Evolutionary conservation across 2,797 vertebrate species (phyloP).

Genomic region (Carapus acus): DNA sequence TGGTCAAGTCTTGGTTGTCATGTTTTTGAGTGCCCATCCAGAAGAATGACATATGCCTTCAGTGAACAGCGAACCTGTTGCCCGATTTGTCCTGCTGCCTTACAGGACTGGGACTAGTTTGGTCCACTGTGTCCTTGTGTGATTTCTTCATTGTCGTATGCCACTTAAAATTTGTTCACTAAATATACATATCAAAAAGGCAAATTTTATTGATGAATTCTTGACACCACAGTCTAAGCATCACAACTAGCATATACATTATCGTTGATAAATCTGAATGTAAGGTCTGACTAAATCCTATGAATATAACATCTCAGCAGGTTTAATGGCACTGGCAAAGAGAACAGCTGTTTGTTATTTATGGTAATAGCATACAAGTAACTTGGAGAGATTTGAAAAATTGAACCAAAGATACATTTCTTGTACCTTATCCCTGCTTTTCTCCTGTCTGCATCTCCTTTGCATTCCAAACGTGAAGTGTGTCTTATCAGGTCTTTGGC

Average conservation of each 20-base stretch:
- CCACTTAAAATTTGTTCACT: constrained; percentile 24
- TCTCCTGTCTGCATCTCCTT: constrained; percentile 33
- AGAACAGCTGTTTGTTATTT: constrained; percentile 51
- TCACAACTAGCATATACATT: constrained; percentile 28
- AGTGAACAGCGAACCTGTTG: constrained; percentile 51
- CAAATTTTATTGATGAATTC: constrained; percentile 40
- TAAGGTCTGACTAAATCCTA: constrained; percentile 55
- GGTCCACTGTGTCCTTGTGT: constrained; percentile 55
- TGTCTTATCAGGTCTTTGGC: constrained; percentile 32
- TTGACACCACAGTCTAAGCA: constrained; percentile 27
- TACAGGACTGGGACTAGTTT: constrained; percentile 53
- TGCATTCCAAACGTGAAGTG: constrained; percentile 66
- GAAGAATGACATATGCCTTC: constrained; percentile 62
- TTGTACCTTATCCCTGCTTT: constrained; percentile 43
- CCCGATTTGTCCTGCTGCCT: constrained; percentile 55
- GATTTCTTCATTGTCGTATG: constrained; percentile 54
- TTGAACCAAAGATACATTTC: constrained; percentile 70
- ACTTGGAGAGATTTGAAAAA: constrained; percentile 57
- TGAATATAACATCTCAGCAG: constrained; percentile 37
- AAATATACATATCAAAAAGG: constrained; percentile 51
- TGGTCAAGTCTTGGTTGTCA: constrained; percentile 22
- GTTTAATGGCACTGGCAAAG: constrained; percentile 32
- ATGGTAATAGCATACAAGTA: constrained; percentile 37
- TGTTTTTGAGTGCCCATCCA: constrained; percentile 52
- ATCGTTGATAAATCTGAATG: constrained; percentile 36